Evolutionary conservation across 2,888 invertebrate genomes (phyloP), one percentile per base, ranked within the genome.

Genomic region (Sisyra terminalis): DNA sequence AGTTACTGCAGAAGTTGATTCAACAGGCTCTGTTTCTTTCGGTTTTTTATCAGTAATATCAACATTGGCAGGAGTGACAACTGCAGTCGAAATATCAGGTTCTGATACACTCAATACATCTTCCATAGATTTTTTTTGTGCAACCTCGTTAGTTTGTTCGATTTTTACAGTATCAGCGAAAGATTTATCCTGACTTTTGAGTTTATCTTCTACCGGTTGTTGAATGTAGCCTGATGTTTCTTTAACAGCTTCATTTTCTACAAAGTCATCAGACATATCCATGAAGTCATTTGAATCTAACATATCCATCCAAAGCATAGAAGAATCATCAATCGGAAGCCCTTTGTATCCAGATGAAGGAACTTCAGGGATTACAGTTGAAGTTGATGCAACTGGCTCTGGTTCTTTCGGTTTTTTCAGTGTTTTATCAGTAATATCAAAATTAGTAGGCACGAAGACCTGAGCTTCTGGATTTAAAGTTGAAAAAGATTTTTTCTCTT

Each of bases 241-340:
- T 15, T 29, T 9, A 17, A 34, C 14, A 18, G 10, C 46, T 31
- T 40, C 30, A 39, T 44, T 30, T 32, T n/a, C 8, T 36, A 14
- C 34, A 29, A 46, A 53, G 16, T 56, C 55, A 39, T 55, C 55
- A 29, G 53, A 50, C 30, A 55, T 47, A 9, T 50, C 47, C 45
- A 54, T 51, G 30, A 53, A 50, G 45, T 56, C 56, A 46, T 24
- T 24, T 24, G 24, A 24, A 24, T 57, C 54, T 35, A 55, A 34
- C 30, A 52, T 43, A 16, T 51, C 49, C 40, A 55, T 49, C 50
- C 50, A 52, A n/a, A 48, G 36, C 15, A 44, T 44, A 18, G 46
- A 46, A 15, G 48, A 31, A 18, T 48, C 49, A 46, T 54, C 53
- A 14, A 53, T 45, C 9, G 51, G 50, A 44, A 48, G 42, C 16